These are phyloP conservation scores for Heteromurus nitidus DNA, from an alignment of 2,888 invertebrate genomes.

Conservation along the genomic window DNA sequence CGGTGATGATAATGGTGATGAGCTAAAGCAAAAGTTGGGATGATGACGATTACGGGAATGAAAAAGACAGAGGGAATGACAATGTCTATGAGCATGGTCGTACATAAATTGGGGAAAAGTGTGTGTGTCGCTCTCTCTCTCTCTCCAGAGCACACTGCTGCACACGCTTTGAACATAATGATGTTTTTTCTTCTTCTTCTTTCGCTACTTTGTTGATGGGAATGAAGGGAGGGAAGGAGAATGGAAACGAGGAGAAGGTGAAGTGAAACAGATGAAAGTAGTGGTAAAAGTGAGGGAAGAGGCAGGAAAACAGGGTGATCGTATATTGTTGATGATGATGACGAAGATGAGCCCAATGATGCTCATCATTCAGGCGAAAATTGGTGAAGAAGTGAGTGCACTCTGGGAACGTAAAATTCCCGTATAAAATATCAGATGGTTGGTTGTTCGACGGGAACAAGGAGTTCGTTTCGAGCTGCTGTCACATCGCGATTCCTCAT, in stretches of 20 bases:
- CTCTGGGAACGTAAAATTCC: not conserved
- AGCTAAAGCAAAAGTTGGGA: slow-evolving; percentile 44
- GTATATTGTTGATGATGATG: slow-evolving; percentile 33
- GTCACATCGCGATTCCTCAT: slow-evolving; percentile 32
- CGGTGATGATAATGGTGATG: slow-evolving; percentile 40
- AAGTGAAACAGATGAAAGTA: slow-evolving; percentile 15
- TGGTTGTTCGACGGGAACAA: not conserved
- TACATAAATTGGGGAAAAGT: slow-evolving; percentile 25
- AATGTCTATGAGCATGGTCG: slow-evolving; percentile 2
- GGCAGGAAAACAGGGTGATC: not conserved
- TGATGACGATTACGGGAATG: slow-evolving; percentile 49
- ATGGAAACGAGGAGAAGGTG: slow-evolving; percentile 1
- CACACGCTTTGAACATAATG: slow-evolving; percentile 3
- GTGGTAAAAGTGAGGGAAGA: not conserved
- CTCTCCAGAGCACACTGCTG: not conserved
- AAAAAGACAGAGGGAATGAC: slow-evolving; percentile 42
- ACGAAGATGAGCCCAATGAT: slow-evolving; percentile 47
- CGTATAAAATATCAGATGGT: not conserved
- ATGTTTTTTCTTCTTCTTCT: slow-evolving; percentile 6
- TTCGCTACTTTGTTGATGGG: not conserved
- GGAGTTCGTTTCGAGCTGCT: slow-evolving; percentile 22
- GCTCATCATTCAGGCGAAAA: slow-evolving; percentile 35
- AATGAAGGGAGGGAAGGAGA: not conserved
- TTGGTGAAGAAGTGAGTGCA: not conserved
- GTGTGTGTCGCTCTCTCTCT: not conserved